Evolutionary conservation across 2,797 vertebrate genomes (phyloP).

Genomic region (Podarcis siculus): DNA sequence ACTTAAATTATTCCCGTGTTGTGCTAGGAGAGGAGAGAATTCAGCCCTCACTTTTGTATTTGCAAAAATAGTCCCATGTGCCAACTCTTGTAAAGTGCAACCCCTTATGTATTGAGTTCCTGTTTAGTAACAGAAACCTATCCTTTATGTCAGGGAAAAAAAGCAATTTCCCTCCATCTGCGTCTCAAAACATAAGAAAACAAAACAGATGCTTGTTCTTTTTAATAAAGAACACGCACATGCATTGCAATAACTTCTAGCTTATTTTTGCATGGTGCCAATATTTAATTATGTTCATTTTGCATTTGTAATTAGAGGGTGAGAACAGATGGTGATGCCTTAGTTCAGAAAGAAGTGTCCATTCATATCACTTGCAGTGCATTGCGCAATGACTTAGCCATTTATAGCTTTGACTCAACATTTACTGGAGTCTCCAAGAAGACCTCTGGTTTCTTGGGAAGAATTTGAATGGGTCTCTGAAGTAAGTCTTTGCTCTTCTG

Average conservation of each 20-base stretch:
- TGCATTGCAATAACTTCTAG: slow-evolving; percentile 68
- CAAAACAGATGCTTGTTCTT: slow-evolving; percentile 75
- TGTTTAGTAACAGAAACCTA: slow-evolving; percentile 68
- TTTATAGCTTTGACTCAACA: slow-evolving; percentile 48
- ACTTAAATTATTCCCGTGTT: slow-evolving; percentile 13
- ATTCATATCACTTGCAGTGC: slow-evolving; percentile 58
- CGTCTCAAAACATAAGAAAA: slow-evolving; percentile 72
- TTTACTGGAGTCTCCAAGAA: neutral
- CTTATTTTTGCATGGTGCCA: slow-evolving; percentile 71
- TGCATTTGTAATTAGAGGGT: slow-evolving; percentile 73
- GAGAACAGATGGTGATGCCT: slow-evolving; percentile 69
- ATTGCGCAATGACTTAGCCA: slow-evolving; percentile 49
- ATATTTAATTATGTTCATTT: slow-evolving; percentile 75
- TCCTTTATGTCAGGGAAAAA: slow-evolving; percentile 69
- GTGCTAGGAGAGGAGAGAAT: slow-evolving; percentile 21
- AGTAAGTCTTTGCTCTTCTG: neutral
- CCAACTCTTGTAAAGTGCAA: slow-evolving; percentile 44
- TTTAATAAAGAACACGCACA: slow-evolving; percentile 73
- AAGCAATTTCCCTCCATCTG: slow-evolving; percentile 63
- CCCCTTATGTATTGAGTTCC: slow-evolving; percentile 54
- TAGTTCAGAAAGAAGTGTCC: slow-evolving; percentile 61
- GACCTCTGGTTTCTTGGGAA: rapidly evolving
- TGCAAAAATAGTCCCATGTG: slow-evolving; percentile 47
- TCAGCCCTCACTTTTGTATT: slow-evolving; percentile 25
- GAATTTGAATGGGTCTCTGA: neutral